Conservation (phyloP, 2,888 invertebrate species). For the Brachyopa scutellaris region DNA sequence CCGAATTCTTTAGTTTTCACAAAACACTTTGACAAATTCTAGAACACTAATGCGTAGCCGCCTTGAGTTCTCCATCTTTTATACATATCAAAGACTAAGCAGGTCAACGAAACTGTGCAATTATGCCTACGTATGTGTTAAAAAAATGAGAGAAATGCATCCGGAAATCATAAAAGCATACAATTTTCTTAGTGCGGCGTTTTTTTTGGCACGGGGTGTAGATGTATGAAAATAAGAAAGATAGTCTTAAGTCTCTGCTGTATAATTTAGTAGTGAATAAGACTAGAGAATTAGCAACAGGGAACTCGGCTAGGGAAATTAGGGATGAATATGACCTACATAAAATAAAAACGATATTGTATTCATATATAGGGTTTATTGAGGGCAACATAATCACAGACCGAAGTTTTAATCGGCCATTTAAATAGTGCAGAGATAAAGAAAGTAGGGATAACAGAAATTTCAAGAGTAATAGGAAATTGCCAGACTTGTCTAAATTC, state of each 20-base stretch:
- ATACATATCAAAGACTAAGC: too few species aligned
- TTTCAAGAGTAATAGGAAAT: too few species aligned
- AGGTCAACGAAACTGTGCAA: too few species aligned
- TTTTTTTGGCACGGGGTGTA: too few species aligned
- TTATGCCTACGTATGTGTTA: too few species aligned
- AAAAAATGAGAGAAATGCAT: too few species aligned
- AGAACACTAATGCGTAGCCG: too few species aligned
- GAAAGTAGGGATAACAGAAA: neutral
- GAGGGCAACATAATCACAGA: slow-evolving; percentile 14
- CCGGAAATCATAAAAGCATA: too few species aligned
- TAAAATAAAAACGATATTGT: slow-evolving; percentile 18
- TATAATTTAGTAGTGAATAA: slow-evolving; percentile 11
- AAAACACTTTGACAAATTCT: too few species aligned
- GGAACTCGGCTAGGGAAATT: slow-evolving; percentile 30
- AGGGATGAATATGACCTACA: slow-evolving; percentile 20
- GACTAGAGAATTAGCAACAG: slow-evolving; percentile 5
- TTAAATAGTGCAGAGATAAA: neutral
- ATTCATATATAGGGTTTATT: slow-evolving; percentile 31
- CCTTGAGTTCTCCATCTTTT: too few species aligned
- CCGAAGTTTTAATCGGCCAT: neutral
- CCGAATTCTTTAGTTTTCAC: too few species aligned
- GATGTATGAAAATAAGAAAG: slow-evolving; percentile 12
- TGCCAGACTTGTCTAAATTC: neutral
- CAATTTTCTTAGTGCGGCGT: too few species aligned
- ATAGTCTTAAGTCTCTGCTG: slow-evolving; percentile 2